phyloP scores from a whole-genome alignment of 2,888 invertebrate species.

The Eupithecia dodoneata region DNA sequence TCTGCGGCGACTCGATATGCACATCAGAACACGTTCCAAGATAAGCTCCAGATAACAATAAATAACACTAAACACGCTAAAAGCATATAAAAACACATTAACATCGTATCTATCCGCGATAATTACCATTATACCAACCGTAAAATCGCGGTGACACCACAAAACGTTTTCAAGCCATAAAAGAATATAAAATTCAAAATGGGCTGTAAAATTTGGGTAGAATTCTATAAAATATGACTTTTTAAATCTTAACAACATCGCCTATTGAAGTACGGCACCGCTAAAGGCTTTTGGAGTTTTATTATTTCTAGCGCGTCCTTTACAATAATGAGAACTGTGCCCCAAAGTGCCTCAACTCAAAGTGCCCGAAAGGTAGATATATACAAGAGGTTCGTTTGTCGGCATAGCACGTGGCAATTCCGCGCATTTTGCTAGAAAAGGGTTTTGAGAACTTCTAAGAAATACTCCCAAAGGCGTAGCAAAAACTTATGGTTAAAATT shows the following conservation, averaged over 20 bases:
- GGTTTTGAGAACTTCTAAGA: constrained; percentile 66
- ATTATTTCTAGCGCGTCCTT: constrained; percentile 71
- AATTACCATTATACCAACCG: constrained; percentile 63
- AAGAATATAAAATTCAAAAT: constrained; percentile 64
- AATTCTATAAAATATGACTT: constrained; percentile 72
- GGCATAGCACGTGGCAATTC: constrained; percentile 71
- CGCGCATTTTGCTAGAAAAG: constrained; percentile 64
- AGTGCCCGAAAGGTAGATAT: constrained; percentile 22
- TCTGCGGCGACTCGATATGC: constrained; percentile 25
- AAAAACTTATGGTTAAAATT: constrained; percentile 52
- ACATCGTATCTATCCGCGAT: constrained; percentile 55
- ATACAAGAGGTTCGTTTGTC: constrained; percentile 60
- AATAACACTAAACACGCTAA: constrained; percentile 50
- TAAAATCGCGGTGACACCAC: constrained; percentile 73
- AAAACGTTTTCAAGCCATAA: constrained; percentile 53
- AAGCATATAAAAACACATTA: constrained; percentile 60
- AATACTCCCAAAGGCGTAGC: constrained; percentile 51
- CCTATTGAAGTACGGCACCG: constrained; percentile 61
- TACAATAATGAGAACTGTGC: constrained; percentile 62
- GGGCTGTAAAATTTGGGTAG: constrained; percentile 68
- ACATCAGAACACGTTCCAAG: constrained; percentile 24
- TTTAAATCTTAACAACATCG: constrained; percentile 66
- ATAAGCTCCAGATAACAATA: constrained; percentile 36
- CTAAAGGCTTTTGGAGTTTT: constrained; percentile 63
- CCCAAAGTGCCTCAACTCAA: constrained; percentile 46